Evolutionary conservation across 1,140 invertebrate genomes (phyloP).

Genomic region (Drosophila fuyamai): DNA sequence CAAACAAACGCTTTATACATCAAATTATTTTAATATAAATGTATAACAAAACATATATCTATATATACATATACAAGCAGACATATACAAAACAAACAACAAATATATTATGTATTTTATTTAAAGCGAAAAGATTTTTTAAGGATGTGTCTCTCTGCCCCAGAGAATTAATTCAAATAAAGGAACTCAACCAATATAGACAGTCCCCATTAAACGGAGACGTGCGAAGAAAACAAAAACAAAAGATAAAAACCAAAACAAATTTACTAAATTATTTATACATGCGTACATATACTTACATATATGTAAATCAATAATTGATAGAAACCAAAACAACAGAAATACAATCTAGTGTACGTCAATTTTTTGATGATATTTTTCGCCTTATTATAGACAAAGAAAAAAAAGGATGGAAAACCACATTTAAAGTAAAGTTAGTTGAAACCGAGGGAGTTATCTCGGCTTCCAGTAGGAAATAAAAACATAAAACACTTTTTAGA

Average conservation of each 20-base stretch:
- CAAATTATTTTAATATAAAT: slow-evolving; percentile 82
- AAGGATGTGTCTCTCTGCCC: slow-evolving; percentile 30
- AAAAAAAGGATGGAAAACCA: slow-evolving; percentile 20
- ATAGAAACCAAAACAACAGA: slow-evolving; percentile 46
- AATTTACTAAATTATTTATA: slow-evolving; percentile 61
- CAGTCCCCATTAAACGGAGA: slow-evolving; percentile 25
- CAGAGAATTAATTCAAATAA: slow-evolving; percentile 38
- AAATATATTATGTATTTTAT: slow-evolving; percentile 70
- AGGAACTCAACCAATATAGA: slow-evolving; percentile 41
- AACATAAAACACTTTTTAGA: slow-evolving; percentile 7
- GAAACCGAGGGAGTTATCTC: slow-evolving; percentile 25
- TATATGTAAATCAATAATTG: slow-evolving; percentile 63
- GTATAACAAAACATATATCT: slow-evolving; percentile 69
- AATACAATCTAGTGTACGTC: slow-evolving; percentile 81
- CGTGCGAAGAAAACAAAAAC: slow-evolving; percentile 7
- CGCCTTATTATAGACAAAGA: slow-evolving; percentile 79
- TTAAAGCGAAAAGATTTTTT: slow-evolving; percentile 58
- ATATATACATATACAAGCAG: slow-evolving; percentile 71
- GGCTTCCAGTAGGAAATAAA: slow-evolving; percentile 33
- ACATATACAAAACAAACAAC: slow-evolving; percentile 63
- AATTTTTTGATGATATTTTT: slow-evolving; percentile 83
- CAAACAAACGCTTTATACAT: slow-evolving; percentile 78
- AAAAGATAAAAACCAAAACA: slow-evolving; percentile 47
- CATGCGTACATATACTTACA: slow-evolving; percentile 52
- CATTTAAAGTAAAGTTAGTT: slow-evolving; percentile 31